phyloP scores from a whole-genome alignment of 2,113 vertebrate genomes.

The Todiramphus chloris region DNA sequence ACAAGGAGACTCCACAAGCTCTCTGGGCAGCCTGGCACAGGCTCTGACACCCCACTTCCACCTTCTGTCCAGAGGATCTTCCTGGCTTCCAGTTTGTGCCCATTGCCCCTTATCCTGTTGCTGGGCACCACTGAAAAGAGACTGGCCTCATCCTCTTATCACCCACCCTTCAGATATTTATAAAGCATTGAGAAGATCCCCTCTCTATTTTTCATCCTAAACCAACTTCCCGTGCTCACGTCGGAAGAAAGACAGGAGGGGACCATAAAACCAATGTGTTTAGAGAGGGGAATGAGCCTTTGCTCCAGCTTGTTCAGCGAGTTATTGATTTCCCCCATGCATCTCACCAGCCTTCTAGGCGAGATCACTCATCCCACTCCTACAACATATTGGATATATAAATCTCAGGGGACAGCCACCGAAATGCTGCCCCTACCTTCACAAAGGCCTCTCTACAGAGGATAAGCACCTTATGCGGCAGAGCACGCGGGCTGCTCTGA shows the following conservation, averaged over 20 bases:
- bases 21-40: too few species aligned
- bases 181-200: too few species aligned
- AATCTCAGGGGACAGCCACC: neutral
- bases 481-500: neutral
- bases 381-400: neutral
- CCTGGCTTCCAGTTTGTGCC: too few species aligned
- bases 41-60: too few species aligned
- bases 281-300: neutral
- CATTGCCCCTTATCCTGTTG: too few species aligned
- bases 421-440: neutral
- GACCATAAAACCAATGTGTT: neutral
- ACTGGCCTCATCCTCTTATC: too few species aligned
- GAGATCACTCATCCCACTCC: neutral
- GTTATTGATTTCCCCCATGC: neutral
- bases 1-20: too few species aligned
- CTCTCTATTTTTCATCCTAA: neutral
- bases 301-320: neutral
- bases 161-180: too few species aligned
- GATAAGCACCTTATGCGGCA: neutral
- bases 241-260: neutral
- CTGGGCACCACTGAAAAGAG: too few species aligned
- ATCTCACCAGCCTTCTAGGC: neutral
- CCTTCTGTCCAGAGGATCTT: too few species aligned
- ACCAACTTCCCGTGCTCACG: neutral
- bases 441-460: neutral